Conservation (phyloP, 2,888 invertebrate genomes). For the Noctua comes region DNA sequence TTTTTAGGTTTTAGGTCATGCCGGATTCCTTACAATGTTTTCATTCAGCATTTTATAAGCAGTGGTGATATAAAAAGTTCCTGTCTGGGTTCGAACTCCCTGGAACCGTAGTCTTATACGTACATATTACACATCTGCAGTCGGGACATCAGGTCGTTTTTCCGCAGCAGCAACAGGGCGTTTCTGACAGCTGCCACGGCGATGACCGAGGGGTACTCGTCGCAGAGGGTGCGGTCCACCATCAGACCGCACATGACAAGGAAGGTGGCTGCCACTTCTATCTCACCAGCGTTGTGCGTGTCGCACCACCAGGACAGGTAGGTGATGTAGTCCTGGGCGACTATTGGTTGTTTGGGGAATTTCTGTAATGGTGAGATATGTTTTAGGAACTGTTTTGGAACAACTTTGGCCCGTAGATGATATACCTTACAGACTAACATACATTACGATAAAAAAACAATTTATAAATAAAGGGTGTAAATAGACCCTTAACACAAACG, state of each 20-base stretch:
- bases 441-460: too few relatives aligned
- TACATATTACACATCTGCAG: constrained; percentile 75
- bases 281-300: constrained; percentile 70
- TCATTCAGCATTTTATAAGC: neutral
- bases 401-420: too few relatives aligned
- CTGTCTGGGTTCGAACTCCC: neutral
- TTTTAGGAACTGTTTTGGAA: neutral
- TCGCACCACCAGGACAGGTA: constrained; percentile 82
- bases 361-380: constrained; percentile 69
- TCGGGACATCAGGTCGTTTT: constrained; percentile 66
- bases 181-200: constrained; percentile 79
- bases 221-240: constrained; percentile 74
- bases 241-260: constrained; percentile 79
- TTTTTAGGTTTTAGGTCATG: neutral
- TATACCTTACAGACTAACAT: too few relatives aligned
- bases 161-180: constrained; percentile 76
- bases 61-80: neutral
- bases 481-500: too few relatives aligned
- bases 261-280: constrained; percentile 81
- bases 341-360: constrained; percentile 79
- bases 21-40: neutral
- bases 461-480: too few relatives aligned
- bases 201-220: constrained; percentile 79
- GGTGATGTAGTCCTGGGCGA: constrained; percentile 81
- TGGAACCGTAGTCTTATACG: constrained; percentile 58